Evolutionary conservation across 2,797 vertebrate genomes (phyloP), one percentile per base, ranked within the genome.

Genomic region (Pipistrellus nathusii): DNA sequence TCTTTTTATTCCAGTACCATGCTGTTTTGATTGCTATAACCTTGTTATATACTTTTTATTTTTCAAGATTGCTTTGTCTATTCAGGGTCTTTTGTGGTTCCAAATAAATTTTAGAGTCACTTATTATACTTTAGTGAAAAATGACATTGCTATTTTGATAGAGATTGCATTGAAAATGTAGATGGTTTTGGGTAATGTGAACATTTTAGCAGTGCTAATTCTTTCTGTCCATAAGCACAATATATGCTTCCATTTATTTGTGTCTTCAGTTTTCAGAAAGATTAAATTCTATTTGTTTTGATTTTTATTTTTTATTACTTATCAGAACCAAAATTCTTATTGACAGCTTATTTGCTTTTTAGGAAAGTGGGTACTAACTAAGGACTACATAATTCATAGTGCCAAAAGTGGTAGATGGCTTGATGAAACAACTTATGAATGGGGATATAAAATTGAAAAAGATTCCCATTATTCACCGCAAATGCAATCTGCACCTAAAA

Each of bases 361-460:
- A 99, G 99, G 99, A 97, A 99, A 99, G 97, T 99, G 99, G 99
- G 98, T 99, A 94, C 98, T 99, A 98, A 99, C 99, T 96, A 99
- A 99, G 88, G 98, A 99, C 97, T 99, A 99, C 96, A 98, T 99
- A 97, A 97, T 99, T 98, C 99, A 99, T 97, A 99, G 99, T 97
- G 98, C 98, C 20, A 98, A 98, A 98, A 99, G 98, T 96, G 98
- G 99, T 85, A 98, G 98, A 96, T 99, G 99, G 99, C 99, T 99
- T 88, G 96, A 98, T 94, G 99, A 99, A 98, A 98, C 97, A 96
- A 97, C 97, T 80, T 99, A 99, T 46, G 99, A 99, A 98, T 98
- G 99, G 98, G 98, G 98, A 98, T 98, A 98, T 98, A 98, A 98
- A 98, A 98, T 98, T 96, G 98, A 98, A 98, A 98, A 97, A 97